Evolutionary conservation across 1,140 invertebrate genomes (phyloP).

Genomic region (Drosophila kurseongensis): DNA sequence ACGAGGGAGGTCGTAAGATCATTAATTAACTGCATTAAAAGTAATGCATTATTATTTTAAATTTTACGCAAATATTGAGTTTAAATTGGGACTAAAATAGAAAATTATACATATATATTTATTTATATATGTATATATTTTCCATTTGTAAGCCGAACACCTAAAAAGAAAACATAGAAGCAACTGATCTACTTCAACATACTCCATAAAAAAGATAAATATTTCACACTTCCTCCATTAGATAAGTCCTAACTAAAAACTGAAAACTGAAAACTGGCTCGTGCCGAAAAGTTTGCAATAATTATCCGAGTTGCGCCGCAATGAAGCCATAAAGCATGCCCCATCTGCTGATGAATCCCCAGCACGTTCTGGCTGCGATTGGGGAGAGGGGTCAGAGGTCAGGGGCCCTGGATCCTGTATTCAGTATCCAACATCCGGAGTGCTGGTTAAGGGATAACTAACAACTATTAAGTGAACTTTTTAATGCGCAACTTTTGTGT

Average conservation of each 20-base stretch:
- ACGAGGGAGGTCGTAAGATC: too few relatives aligned
- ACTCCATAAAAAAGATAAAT: background rate
- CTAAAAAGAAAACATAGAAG: too few relatives aligned
- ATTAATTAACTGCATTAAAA: too few relatives aligned
- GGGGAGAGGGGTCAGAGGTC: background rate
- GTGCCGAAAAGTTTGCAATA: slow-evolving; percentile 46
- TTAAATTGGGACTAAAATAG: too few relatives aligned
- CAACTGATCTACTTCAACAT: background rate
- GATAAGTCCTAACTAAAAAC: background rate
- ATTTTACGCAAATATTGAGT: too few relatives aligned
- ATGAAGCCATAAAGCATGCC: slow-evolving; percentile 32
- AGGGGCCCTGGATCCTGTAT: background rate
- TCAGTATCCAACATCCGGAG: too few relatives aligned
- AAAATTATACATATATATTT: too few relatives aligned
- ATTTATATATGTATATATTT: too few relatives aligned
- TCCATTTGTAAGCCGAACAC: too few relatives aligned
- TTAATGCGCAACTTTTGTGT: slow-evolving; percentile 69
- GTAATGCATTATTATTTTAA: too few relatives aligned
- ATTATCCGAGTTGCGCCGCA: slow-evolving; percentile 66
- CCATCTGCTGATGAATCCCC: slow-evolving; percentile 33
- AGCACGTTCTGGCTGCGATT: slow-evolving; percentile 22
- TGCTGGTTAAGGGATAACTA: slow-evolving; percentile 20
- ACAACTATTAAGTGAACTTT: slow-evolving; percentile 65
- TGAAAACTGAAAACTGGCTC: background rate
- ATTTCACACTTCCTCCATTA: background rate